phyloP scores from a whole-genome alignment of 2,888 invertebrate genomes.

The Exocentrus adspersus region DNA sequence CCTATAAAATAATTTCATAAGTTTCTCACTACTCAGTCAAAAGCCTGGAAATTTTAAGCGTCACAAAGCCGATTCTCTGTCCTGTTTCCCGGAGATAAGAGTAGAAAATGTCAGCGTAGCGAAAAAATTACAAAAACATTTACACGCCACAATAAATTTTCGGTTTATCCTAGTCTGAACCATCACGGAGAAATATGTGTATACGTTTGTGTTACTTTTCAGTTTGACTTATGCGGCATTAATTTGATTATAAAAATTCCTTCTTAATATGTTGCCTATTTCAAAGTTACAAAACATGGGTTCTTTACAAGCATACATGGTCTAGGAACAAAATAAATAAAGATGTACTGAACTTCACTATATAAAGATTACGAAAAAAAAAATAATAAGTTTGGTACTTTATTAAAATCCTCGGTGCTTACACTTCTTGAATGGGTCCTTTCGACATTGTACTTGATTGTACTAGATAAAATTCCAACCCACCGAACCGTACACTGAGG shows the following conservation, averaged over 20 bases:
- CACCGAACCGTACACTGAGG: not conserved
- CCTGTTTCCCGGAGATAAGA: not conserved
- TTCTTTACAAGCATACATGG: too few relatives aligned
- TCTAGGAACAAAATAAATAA: too few relatives aligned
- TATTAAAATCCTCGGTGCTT: too few relatives aligned
- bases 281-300: too few relatives aligned
- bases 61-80: not conserved
- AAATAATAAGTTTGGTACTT: too few relatives aligned
- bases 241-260: too few relatives aligned
- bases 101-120: not conserved
- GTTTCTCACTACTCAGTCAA: not conserved
- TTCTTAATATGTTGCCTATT: too few relatives aligned
- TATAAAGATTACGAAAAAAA: too few relatives aligned
- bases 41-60: not conserved
- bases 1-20: too few relatives aligned
- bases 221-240: not conserved
- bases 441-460: too few relatives aligned
- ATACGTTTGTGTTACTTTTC: not conserved
- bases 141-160: not conserved
- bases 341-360: too few relatives aligned
- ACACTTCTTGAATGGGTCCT: too few relatives aligned
- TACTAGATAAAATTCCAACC: slow-evolving; percentile 1
- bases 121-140: slow-evolving; percentile 1
- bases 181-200: not conserved
- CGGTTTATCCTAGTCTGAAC: not conserved